These are phyloP conservation scores for Typhlichthys subterraneus DNA, from an alignment of 2,797 vertebrate genomes.

Conservation along the genomic window DNA sequence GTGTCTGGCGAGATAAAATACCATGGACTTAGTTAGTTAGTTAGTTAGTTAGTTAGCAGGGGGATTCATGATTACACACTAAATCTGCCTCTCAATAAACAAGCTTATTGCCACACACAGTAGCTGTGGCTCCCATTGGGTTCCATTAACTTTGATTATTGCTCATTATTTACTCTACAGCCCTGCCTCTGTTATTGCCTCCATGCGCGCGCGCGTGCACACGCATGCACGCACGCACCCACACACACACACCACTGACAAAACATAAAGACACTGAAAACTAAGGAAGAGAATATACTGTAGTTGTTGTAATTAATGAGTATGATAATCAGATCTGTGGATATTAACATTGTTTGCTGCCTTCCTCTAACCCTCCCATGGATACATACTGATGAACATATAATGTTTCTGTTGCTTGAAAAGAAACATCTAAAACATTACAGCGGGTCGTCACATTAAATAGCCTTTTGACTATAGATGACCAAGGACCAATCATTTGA, in stretches of 20 bases:
- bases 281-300: no score
- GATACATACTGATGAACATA: no score
- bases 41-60: slow-evolving; percentile 75
- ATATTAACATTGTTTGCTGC: no score
- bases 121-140: slow-evolving; percentile 82
- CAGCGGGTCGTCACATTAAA: no score
- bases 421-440: no score
- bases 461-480: no score
- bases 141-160: slow-evolving; percentile 88
- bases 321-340: no score
- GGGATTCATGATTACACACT: slow-evolving; percentile 84
- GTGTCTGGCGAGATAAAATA: slow-evolving; percentile 59
- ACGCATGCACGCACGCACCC: not conserved
- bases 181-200: slow-evolving; percentile 78
- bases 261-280: slow-evolving; percentile 24
- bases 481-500: no score
- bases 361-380: no score
- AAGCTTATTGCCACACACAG: slow-evolving; percentile 82
- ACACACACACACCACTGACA: not conserved
- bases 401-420: no score
- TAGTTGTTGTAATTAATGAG: no score
- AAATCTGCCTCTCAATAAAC: slow-evolving; percentile 83
- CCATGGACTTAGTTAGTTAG: slow-evolving; percentile 64
- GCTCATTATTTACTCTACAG: slow-evolving; percentile 87
- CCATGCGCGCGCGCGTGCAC: slow-evolving; percentile 27